A percentile compares a stretch with the other conserved stretches of the same genome.
Conservation (phyloP, 1,140 invertebrate species). For the Pseudomyrmex concolor region DNA sequence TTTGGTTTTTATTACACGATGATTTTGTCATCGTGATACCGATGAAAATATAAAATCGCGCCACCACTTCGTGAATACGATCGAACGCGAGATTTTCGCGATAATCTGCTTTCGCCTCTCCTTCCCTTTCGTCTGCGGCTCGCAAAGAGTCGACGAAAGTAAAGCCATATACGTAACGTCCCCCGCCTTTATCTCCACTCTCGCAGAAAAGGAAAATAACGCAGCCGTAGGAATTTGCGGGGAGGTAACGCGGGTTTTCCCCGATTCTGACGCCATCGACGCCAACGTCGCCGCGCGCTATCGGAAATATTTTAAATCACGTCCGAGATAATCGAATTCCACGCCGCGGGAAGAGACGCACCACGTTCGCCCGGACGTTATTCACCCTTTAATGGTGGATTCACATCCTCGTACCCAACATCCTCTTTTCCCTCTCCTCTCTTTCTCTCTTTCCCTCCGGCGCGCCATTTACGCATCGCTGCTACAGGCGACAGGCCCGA, state of each 20-base stretch:
- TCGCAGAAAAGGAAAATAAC: constrained; percentile 34
- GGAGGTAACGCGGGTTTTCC: not conserved
- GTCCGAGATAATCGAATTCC: constrained; percentile 65
- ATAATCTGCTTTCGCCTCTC: constrained; percentile 38
- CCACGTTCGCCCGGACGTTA: constrained; percentile 48
- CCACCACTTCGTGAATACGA: not conserved
- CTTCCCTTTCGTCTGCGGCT: not conserved
- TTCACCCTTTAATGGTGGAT: constrained; percentile 63
- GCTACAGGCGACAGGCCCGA: constrained; percentile 55
- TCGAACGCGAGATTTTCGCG: constrained; percentile 24
- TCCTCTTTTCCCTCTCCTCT: not conserved
- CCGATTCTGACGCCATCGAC: not conserved
- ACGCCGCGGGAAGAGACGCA: constrained; percentile 26
- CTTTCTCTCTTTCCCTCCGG: not conserved
- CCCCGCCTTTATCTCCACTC: constrained; percentile 18
- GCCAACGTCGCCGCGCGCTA: constrained; percentile 22
- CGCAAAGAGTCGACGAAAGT: constrained; percentile 32
- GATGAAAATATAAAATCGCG: no score
- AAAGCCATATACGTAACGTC: constrained; percentile 33
- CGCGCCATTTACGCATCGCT: constrained; percentile 61
- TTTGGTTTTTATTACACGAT: not conserved
- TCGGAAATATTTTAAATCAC: constrained; percentile 70
- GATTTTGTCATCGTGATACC: not conserved
- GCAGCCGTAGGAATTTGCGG: constrained; percentile 40
- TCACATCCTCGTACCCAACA: constrained; percentile 28